Base-by-base conservation (phyloP, 2,797 vertebrate genomes). In the Masticophis lateralis region DNA sequence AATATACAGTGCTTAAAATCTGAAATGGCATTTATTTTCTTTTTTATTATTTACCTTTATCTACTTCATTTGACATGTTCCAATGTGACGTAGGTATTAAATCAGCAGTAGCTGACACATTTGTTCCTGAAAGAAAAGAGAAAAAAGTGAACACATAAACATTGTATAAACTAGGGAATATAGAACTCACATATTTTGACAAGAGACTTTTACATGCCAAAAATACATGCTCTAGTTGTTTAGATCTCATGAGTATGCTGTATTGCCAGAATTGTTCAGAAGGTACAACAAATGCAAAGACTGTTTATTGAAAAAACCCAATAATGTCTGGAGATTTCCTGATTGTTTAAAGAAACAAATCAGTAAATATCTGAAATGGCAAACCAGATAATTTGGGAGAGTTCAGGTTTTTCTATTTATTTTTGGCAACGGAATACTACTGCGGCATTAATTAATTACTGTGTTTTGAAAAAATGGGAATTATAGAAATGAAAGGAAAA, bases 61-160 rank as follows among this genome's bases (percentile, higher is more conserved):
- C 98, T 96, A 98, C 97, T 95, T 98, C 98, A 88, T 97, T 98
- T 90, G 99, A 98, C 96, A 96, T 94, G 96, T 99, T 99, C 99
- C 99, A 99, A 91, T 98, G 97, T 3, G 98, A 98, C 3, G 98
- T 97, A 93, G 98, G 98, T 95, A 98, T 97, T 96, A 98, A 97
- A 95, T 98, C 98, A 92, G 98, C 98, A 97, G 98, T 98, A 90
- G 98, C 95, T 13, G 98, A 97, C 95, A 98, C 96, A 92, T 99
- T 98, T 60, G 97, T 98, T 97, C 97, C 99, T 99, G 97, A 88
- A 98, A 47, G 91, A 94, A 94, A 96, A 97, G 93, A 66, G 1
- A 91, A 93, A 86, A 91, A 43, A 8, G 93, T 97, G 95, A 96
- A 94, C 74, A 13, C 37, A 43, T 0, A 66, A 88, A 0, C 32